Conservation (phyloP, 2,888 invertebrate species). For the Eristalis tenax region DNA sequence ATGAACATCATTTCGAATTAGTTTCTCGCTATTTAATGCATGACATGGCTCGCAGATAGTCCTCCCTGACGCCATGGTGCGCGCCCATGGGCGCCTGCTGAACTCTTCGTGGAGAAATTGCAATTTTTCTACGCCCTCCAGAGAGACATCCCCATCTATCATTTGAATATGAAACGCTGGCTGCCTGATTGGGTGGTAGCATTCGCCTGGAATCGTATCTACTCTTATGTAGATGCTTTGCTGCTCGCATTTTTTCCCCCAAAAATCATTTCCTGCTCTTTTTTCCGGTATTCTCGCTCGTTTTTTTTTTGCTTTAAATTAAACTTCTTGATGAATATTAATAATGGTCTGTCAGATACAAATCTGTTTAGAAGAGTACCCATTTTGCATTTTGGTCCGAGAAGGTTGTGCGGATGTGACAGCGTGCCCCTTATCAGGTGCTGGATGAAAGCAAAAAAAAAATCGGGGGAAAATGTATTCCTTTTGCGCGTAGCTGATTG, state of each 20-base stretch:
- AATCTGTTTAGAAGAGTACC: conserved; percentile 56
- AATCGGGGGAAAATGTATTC: not conserved
- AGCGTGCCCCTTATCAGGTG: conserved; percentile 34
- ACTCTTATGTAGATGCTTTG: conserved; percentile 21
- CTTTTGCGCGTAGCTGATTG: conserved; percentile 12
- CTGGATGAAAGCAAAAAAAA: not conserved
- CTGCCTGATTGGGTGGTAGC: not conserved
- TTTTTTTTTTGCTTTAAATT: conserved; percentile 39
- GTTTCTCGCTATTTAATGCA: conserved; percentile 49
- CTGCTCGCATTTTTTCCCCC: conserved; percentile 28
- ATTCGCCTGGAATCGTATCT: conserved; percentile 20
- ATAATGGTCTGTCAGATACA: conserved; percentile 69
- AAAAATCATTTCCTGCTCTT: conserved; percentile 13
- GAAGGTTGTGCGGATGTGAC: not conserved
- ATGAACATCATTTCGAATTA: conserved; percentile 64
- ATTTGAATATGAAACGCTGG: conserved; percentile 53
- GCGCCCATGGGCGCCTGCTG: conserved; percentile 34
- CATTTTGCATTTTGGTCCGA: conserved; percentile 23
- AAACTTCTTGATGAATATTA: conserved; percentile 64
- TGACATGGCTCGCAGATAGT: conserved; percentile 25
- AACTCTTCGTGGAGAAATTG: conserved; percentile 40
- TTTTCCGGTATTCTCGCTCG: not conserved
- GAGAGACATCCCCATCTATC: conserved; percentile 62
- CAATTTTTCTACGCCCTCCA: conserved; percentile 61
- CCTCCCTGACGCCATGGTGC: conserved; percentile 3